Base-by-base conservation (phyloP, 2,888 invertebrate genomes). In the Junonia oenone region DNA sequence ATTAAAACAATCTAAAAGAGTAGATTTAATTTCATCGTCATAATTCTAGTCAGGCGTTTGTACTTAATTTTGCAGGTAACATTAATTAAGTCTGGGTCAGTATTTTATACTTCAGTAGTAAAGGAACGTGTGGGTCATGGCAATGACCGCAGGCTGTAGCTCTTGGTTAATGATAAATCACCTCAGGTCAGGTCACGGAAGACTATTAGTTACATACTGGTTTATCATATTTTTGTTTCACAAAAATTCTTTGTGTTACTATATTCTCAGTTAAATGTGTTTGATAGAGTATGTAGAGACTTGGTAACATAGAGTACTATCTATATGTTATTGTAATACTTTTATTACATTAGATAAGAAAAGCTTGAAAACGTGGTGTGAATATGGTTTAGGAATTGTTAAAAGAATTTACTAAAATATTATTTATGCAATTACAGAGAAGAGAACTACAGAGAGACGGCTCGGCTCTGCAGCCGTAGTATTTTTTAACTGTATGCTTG, bases 111-210 rank as follows among this genome's bases (percentile, higher is more conserved):
- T n/a, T n/a, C n/a, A 38, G 31, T 5, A 15, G 26, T 33, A 43
- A 40, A 40, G 22, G 13, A 47, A 54, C 47, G 47, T 40, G 31
- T 47, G 29, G 40, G 40, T 26, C 40, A 48, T 48, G 47, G 48
- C 58, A 46, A 52, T 52, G 51, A 46, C 47, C 51, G 48, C 51
- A 38, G 57, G 40, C 51, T 6, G 47, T 43, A 22, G 40, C 49
- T 55, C 57, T 55, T 54, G 27, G 37, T 13, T 40, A 55, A 60
- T 57, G 55, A 55, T 55, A 55, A 57, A 60, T 51, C 45, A 19
- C 38, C 48, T 29, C 15, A 31, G 22, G 47, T 47, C 29, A 26
- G 47, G 29, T 51, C 45, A 26, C 33, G 27, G 31, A 45, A 47
- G 45, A 40, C 29, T 17, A 50, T 51, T 51, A 15, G 38, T n/a